Evolutionary conservation across 2,113 vertebrate species (phyloP), one percentile per base, ranked within the genome.

Genomic region (Fregetta grallaria): DNA sequence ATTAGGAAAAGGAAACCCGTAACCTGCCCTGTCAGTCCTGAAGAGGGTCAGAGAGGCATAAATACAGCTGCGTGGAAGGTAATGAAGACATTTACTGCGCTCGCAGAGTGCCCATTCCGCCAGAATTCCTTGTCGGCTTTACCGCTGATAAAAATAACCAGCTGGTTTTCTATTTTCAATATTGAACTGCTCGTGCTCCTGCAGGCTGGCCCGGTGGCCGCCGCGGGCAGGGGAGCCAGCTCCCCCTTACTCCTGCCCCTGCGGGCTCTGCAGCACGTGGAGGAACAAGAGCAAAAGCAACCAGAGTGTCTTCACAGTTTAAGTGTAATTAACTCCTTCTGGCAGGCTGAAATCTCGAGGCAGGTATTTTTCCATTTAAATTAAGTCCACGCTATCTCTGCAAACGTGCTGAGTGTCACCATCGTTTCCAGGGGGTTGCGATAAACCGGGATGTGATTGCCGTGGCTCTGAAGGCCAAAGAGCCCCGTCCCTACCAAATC

Each of bases 231-330:
- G 23, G 53, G 65, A 55, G 9, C 50, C 45, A 12, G 58, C 38
- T 38, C 65, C 20, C 19, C 22, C 13, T 23, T 27, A 29, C 15
- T 7, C 53, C 83, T 61, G 74, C 29, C 49, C 38, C 65, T 9
- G 5, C 0, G 2, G 32, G 22, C 67, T 36, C 70, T 26, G 71
- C 77, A 30, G 20, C 50, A 1, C 7, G 3, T 4, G 1, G 9
- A 3, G 56, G 19, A 52, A 11, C 30, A 13, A 38, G 8, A 77
- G 19, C 95, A 13, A 27, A 74, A 12, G 7, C 73, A 55, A 18
- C 59, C 47, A 1, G 15, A 20, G 75, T 2, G 6, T 12, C 72
- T 25, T 29, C 81, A 3, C 15, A 2, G 23, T 4, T 10, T 22
- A 42, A 50, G 38, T 26, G 42, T 1, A 2, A 65, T 44, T 81